Evolutionary conservation across 1,140 invertebrate genomes (phyloP).

Genomic region (Hetaerina americana): DNA sequence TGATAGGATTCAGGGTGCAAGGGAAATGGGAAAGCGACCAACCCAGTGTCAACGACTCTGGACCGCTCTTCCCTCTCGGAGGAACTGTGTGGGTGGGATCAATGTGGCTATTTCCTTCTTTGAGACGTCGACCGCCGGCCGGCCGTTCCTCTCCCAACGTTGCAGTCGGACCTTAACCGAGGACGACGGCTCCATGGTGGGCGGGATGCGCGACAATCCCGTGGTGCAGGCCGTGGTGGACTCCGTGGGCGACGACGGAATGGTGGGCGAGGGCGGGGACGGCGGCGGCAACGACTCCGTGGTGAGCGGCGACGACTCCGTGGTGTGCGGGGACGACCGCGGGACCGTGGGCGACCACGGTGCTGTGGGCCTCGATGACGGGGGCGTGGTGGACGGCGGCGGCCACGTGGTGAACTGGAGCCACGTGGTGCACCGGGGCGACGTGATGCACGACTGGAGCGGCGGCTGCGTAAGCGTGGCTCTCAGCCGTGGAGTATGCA

Average conservation of each 20-base stretch:
- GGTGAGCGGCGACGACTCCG: constrained; percentile 12
- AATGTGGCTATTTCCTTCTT: no score
- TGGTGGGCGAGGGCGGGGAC: constrained; percentile 1
- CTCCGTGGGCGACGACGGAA: background rate
- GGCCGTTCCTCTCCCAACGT: no score
- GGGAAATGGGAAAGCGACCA: no score
- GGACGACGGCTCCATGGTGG: background rate
- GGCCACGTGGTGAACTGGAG: constrained; percentile 15
- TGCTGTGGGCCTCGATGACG: background rate
- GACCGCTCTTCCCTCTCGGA: background rate
- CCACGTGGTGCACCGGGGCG: constrained; percentile 24
- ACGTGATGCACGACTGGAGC: constrained; percentile 31
- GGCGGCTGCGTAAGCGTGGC: constrained; percentile 35
- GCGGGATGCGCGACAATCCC: background rate
- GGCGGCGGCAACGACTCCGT: background rate
- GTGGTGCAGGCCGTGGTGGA: background rate
- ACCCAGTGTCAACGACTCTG: no score
- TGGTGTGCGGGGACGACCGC: constrained; percentile 13
- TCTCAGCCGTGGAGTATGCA: constrained; percentile 37
- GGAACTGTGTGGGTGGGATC: no score
- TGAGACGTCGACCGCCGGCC: no score
- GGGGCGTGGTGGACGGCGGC: background rate
- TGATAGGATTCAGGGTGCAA: no score
- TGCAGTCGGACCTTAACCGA: background rate
- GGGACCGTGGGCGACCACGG: background rate